These are phyloP conservation scores for Ispidina lecontei DNA, from an alignment of 2,797 vertebrate species.

Conservation along the genomic window DNA sequence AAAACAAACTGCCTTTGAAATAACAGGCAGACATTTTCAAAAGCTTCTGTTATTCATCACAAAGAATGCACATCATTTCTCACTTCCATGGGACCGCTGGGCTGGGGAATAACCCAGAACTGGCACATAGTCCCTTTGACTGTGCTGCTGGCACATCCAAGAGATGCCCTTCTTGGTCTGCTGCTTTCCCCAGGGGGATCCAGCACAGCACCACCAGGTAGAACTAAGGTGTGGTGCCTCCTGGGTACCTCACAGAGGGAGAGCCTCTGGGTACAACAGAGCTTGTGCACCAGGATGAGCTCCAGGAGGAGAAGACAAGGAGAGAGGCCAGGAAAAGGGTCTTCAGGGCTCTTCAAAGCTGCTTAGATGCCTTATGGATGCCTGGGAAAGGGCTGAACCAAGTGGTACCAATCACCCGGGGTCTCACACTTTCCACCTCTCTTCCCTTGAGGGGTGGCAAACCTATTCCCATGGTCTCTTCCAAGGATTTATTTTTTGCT, in stretches of 20 bases:
- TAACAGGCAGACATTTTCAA: neutral
- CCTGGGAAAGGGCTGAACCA: neutral
- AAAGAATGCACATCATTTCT: neutral
- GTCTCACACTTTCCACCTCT: neutral
- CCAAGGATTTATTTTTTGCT: neutral
- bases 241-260: neutral
- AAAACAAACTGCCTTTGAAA: neutral
- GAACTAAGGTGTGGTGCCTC: neutral
- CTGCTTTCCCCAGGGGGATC: neutral
- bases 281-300: accelerated
- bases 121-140: neutral
- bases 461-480: neutral
- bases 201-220: neutral
- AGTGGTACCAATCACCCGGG: accelerated
- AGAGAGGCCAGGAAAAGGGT: neutral
- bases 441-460: neutral
- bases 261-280: accelerated
- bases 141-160: neutral
- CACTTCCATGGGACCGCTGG: neutral
- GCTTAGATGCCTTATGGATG: neutral
- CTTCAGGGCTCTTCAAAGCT: neutral
- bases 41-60: neutral
- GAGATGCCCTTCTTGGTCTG: neutral
- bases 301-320: neutral
- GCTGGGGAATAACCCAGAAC: neutral